phyloP scores from a whole-genome alignment of 2,113 vertebrate species.

The Stegostoma tigrinum region DNA sequence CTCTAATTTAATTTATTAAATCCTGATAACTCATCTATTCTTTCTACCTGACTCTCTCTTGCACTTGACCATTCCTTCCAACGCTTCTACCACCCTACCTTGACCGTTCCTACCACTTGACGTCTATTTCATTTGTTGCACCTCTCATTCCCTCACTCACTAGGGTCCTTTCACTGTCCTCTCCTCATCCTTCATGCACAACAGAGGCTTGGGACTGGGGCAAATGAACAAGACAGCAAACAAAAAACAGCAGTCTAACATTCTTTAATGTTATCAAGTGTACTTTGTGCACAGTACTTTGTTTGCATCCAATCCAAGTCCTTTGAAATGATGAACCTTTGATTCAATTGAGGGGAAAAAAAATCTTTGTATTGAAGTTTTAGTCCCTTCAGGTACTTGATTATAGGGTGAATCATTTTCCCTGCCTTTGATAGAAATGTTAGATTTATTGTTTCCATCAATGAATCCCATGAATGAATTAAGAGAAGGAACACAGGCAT shows the following conservation, averaged over 20 bases:
- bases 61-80: no score
- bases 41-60: not conserved
- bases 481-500: not conserved
- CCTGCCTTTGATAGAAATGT: not conserved
- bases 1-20: not conserved
- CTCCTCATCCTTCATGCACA: not conserved
- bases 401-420: not conserved
- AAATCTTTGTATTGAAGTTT: not conserved
- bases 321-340: slow-evolving; percentile 4
- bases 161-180: not conserved
- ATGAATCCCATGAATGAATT: no score
- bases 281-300: not conserved
- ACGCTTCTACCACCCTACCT: not conserved
- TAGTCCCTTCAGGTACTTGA: not conserved
- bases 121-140: not conserved
- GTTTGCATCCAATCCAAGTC: not conserved
- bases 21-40: not conserved
- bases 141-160: not conserved
- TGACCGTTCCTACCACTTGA: not conserved
- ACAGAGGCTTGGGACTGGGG: not conserved
- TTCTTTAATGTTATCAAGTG: not conserved
- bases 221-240: not conserved
- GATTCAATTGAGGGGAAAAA: not conserved
- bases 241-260: not conserved
- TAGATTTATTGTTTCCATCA: not conserved